Evolutionary conservation across 2,113 vertebrate species (phyloP).

Genomic region (Lipotes vexillifer): DNA sequence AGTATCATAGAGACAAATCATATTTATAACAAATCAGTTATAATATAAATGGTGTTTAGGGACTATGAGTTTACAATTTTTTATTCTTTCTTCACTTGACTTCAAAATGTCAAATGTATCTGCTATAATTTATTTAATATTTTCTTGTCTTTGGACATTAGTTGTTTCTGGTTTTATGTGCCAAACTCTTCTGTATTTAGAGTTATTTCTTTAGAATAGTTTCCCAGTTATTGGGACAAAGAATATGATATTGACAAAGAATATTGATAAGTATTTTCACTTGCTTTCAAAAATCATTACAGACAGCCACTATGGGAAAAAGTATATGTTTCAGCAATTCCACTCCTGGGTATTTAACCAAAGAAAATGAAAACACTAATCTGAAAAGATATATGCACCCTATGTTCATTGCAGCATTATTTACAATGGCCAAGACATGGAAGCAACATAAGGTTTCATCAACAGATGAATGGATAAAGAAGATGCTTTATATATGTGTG

Average conservation of each 20-base stretch:
- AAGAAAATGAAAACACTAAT: not conserved
- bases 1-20: not conserved
- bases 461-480: not conserved
- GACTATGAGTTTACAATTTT: not conserved
- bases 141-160: not conserved
- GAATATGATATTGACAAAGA: not conserved
- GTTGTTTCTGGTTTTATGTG: not conserved
- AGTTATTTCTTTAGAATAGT: not conserved
- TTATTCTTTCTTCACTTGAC: not conserved
- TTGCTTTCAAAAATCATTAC: not conserved
- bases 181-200: not conserved
- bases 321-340: not conserved
- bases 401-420: not conserved
- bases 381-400: not conserved
- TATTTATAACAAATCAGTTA: not conserved
- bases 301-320: not conserved
- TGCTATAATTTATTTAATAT: not conserved
- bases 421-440: not conserved
- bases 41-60: not conserved
- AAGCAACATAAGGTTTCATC: not conserved
- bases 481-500: not conserved
- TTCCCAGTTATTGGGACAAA: not conserved
- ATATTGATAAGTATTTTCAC: not conserved
- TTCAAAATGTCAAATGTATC: not conserved
- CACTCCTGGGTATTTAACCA: not conserved